These are phyloP conservation scores for Hylyphantes graminicola DNA, from an alignment of 1,140 invertebrate genomes.

Conservation along the genomic window DNA sequence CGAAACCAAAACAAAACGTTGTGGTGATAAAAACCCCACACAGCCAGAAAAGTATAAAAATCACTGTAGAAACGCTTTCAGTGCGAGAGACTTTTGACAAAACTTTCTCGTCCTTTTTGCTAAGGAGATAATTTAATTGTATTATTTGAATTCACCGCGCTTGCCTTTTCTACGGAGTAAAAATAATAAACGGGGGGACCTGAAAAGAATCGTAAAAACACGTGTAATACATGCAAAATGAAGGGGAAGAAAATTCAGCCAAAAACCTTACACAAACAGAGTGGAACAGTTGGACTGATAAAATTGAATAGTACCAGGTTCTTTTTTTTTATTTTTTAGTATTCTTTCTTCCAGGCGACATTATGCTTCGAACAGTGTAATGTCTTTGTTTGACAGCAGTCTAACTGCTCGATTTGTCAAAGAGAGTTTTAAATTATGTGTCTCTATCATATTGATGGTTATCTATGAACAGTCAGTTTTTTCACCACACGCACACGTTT, in stretches of 20 bases:
- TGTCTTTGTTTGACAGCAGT: too few species aligned
- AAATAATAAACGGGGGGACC: constrained; percentile 6
- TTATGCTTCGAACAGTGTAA: too few species aligned
- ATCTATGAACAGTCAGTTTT: too few species aligned
- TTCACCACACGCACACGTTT: too few species aligned
- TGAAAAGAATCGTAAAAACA: constrained; percentile 55
- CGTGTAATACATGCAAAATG: constrained; percentile 57
- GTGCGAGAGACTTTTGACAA: constrained; percentile 25
- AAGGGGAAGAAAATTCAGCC: background rate
- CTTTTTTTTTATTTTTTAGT: too few species aligned
- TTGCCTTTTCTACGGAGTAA: constrained; percentile 3
- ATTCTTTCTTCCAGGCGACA: too few species aligned
- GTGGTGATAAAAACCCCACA: background rate
- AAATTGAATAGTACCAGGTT: too few species aligned
- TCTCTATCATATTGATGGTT: too few species aligned
- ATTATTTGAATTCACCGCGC: constrained; percentile 55
- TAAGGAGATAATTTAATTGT: constrained; percentile 54
- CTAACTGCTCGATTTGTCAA: too few species aligned
- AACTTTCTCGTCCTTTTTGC: constrained; percentile 34
- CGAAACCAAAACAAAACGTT: background rate
- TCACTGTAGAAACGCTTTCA: background rate
- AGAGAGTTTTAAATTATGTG: too few species aligned
- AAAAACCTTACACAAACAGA: constrained; percentile 51
- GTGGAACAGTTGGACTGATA: too few species aligned
- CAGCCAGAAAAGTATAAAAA: background rate